phyloP scores from a whole-genome alignment of 2,888 invertebrate genomes.

The Meliscaeva auricollis region DNA sequence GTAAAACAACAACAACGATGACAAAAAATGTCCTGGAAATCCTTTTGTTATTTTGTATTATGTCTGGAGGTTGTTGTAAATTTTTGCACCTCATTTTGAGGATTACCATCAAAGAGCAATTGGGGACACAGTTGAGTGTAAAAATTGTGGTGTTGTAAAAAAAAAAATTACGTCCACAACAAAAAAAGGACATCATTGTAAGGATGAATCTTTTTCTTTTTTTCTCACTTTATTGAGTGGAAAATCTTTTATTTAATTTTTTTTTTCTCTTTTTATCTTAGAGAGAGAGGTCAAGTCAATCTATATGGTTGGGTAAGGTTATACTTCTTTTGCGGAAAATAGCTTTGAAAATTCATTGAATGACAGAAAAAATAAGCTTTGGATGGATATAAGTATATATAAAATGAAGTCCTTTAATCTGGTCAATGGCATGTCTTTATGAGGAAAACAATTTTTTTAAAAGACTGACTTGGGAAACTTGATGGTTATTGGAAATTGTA shows the following conservation, averaged over 20 bases:
- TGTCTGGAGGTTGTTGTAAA: conserved; percentile 53
- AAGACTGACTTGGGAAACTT: conserved; percentile 21
- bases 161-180: conserved; percentile 27
- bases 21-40: conserved; percentile 42
- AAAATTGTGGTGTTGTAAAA: conserved; percentile 48
- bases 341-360: conserved; percentile 21
- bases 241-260: conserved; percentile 45
- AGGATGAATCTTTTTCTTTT: conserved; percentile 25
- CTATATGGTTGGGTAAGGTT: conserved; percentile 37
- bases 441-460: conserved; percentile 48
- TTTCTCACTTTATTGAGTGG: conserved; percentile 67
- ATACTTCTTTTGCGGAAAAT: neutral
- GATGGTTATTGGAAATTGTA: conserved; percentile 50
- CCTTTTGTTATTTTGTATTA: conserved; percentile 66
- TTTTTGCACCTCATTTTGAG: conserved; percentile 71
- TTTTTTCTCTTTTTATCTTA: conserved; percentile 5
- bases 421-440: conserved; percentile 43
- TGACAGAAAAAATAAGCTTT: conserved; percentile 19
- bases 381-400: conserved; percentile 10
- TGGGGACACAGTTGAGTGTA: conserved; percentile 47
- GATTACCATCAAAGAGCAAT: conserved; percentile 73
- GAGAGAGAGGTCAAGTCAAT: conserved; percentile 59
- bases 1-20: neutral
- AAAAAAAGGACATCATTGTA: conserved; percentile 48
- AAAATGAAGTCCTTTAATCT: conserved; percentile 58